A percentile compares a stretch with the other conserved stretches of the same genome.
phyloP scores from a whole-genome alignment of 2,888 invertebrate genomes.

The Heliconius ismenius region DNA sequence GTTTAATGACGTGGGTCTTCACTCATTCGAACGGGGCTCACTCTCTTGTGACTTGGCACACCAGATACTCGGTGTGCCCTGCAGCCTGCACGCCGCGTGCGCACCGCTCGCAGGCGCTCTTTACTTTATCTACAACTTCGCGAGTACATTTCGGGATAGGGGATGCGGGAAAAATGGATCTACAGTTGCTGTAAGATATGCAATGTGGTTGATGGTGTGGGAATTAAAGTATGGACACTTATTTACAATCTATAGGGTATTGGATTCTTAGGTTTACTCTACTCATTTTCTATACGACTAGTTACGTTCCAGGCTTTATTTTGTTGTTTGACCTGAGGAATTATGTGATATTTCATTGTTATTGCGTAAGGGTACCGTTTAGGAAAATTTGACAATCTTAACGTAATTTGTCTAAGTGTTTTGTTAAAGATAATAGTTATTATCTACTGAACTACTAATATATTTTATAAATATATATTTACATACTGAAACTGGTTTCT shows the following conservation, averaged over 20 bases:
- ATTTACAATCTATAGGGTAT: not conserved
- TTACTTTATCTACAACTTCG: constrained; percentile 86
- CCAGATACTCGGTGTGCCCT: constrained; percentile 69
- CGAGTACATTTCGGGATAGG: constrained; percentile 87
- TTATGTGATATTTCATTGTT: not conserved
- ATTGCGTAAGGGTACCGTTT: not conserved
- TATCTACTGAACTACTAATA: constrained; percentile 5
- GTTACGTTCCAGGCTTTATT: not conserved
- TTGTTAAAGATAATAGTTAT: not conserved
- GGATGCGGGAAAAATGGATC: constrained; percentile 98
- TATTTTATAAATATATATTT: not conserved
- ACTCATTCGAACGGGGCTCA: constrained; percentile 58
- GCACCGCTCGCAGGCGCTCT: constrained; percentile 83
- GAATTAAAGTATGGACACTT: constrained; percentile 29
- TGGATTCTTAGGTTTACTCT: not conserved
- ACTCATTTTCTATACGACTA: no score
- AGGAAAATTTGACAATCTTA: not conserved
- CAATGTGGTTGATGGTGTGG: constrained; percentile 35
- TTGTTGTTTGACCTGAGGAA: not conserved
- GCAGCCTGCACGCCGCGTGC: constrained; percentile 69
- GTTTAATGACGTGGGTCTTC: constrained; percentile 68
- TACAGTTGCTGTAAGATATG: constrained; percentile 93
- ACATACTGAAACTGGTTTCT: not conserved
- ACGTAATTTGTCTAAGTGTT: not conserved
- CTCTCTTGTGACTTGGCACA: constrained; percentile 20